Evolutionary conservation across 2,888 invertebrate genomes (phyloP).

Genomic region (Labia minor): DNA sequence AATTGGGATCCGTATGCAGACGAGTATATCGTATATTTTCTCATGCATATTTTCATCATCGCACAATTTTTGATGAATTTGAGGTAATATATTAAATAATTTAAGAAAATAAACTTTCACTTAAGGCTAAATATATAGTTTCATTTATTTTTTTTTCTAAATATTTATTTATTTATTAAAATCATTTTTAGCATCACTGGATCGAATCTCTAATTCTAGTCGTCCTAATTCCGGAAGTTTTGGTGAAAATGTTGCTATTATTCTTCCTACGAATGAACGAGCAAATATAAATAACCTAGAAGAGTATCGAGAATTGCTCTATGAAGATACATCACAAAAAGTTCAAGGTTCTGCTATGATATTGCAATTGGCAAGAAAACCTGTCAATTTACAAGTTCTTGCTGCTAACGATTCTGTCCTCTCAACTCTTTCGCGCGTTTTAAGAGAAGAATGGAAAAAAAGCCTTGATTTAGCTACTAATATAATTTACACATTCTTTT

Average conservation of each 20-base stretch:
- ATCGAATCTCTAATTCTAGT: not conserved
- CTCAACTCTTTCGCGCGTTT: constrained; percentile 87
- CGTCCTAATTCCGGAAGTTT: not conserved
- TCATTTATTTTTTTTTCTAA: not conserved
- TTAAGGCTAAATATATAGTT: no score
- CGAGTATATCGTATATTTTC: constrained; percentile 99
- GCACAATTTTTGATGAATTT: constrained; percentile 93
- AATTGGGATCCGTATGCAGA: constrained; percentile 95
- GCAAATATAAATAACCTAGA: constrained; percentile 75
- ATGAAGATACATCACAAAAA: constrained; percentile 89
- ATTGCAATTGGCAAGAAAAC: constrained; percentile 80
- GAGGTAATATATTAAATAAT: no score
- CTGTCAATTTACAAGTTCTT: constrained; percentile 86
- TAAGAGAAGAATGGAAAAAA: constrained; percentile 95
- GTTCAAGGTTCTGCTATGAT: constrained; percentile 85
- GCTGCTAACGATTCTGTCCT: constrained; percentile 93
- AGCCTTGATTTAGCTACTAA: constrained; percentile 93
- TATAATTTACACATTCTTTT: constrained; percentile 93
- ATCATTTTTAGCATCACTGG: not conserved
- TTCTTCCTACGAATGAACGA: constrained; percentile 41
- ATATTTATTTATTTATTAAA: no score
- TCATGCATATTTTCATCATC: constrained; percentile 98
- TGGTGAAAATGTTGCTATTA: not conserved
- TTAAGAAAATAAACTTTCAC: no score
- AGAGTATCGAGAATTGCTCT: constrained; percentile 88